These are phyloP conservation scores for Cordylochernes scorpioides DNA, from an alignment of 2,888 invertebrate genomes.

Conservation along the genomic window DNA sequence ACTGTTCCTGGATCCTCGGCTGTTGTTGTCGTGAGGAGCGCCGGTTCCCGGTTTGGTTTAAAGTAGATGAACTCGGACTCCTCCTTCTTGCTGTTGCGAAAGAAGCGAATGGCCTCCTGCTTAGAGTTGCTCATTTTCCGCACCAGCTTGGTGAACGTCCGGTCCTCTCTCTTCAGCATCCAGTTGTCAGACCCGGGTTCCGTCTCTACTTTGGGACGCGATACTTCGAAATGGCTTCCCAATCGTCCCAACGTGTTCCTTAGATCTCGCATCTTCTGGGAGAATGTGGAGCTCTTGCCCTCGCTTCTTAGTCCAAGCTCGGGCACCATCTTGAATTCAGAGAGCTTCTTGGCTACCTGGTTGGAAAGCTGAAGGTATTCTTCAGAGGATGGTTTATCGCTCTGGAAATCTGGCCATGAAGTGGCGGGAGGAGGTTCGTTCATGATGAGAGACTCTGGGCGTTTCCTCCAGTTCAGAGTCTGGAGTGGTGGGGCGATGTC, in stretches of 20 bases:
- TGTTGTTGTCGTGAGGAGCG: no score
- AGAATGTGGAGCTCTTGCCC: constrained; percentile 7
- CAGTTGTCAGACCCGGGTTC: constrained; percentile 8
- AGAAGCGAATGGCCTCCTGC: no score
- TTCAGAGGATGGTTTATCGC: constrained; percentile 11
- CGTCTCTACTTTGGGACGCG: constrained; percentile 3
- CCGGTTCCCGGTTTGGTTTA: no score
- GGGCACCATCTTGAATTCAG: constrained; percentile 10
- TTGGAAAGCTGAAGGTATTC: constrained; percentile 10
- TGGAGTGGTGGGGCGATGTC: no score
- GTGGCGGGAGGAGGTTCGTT: no score
- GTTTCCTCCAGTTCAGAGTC: no score
- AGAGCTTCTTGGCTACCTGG: constrained; percentile 10
- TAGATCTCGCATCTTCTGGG: constrained; percentile 10
- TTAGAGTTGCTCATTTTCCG: constrained; percentile 8
- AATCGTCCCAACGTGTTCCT: constrained; percentile 8
- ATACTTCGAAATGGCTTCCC: constrained; percentile 3
- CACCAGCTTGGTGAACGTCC: constrained; percentile 4
- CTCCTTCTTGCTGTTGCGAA: no score
- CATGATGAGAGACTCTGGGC: no score
- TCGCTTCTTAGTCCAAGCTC: constrained; percentile 5
- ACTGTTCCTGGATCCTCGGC: no score
- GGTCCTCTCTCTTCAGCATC: constrained; percentile 8
- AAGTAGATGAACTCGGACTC: no score
- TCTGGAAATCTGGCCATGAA: no score